Evolutionary conservation across 2,113 vertebrate genomes (phyloP).

Genomic region (human (Homo sapiens)): DNA sequence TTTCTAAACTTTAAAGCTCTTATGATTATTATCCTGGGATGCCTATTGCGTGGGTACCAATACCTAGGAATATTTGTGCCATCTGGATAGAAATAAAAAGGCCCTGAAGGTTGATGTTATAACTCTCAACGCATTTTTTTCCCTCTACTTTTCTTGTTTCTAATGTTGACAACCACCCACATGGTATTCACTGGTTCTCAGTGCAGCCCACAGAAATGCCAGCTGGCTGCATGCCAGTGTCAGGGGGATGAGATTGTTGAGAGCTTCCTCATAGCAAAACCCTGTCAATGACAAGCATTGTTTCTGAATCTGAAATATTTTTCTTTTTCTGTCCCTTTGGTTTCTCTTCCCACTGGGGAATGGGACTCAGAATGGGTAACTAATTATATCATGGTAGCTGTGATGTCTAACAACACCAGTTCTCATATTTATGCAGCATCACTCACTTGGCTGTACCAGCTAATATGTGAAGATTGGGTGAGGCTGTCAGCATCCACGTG

Average conservation of each 20-base stretch:
- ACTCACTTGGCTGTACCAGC: constrained; percentile 43
- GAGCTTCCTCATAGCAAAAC: constrained; percentile 53
- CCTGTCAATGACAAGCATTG: constrained; percentile 49
- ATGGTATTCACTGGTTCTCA: constrained; percentile 40
- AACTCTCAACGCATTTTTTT: constrained; percentile 47
- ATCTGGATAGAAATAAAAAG: constrained; percentile 59
- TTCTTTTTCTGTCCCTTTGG: constrained; percentile 54
- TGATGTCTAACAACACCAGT: constrained; percentile 45
- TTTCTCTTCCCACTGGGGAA: constrained; percentile 56
- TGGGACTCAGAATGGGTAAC: constrained; percentile 37
- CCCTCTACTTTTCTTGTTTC: constrained; percentile 56
- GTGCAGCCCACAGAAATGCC: constrained; percentile 33
- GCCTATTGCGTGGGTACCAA: neutral
- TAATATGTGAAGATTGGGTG: neutral
- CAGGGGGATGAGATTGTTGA: constrained; percentile 42
- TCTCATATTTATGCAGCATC: constrained; percentile 61
- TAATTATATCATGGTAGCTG: constrained; percentile 67
- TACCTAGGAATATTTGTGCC: constrained; percentile 43
- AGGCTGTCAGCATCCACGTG: neutral
- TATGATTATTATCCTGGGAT: neutral
- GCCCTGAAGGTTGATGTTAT: constrained; percentile 29
- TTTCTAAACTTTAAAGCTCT: neutral
- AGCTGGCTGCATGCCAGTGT: neutral
- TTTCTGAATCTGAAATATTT: constrained; percentile 53
- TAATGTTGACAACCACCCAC: constrained; percentile 65